Conservation (phyloP, 2,797 vertebrate genomes). For the Scolopax rusticola region DNA sequence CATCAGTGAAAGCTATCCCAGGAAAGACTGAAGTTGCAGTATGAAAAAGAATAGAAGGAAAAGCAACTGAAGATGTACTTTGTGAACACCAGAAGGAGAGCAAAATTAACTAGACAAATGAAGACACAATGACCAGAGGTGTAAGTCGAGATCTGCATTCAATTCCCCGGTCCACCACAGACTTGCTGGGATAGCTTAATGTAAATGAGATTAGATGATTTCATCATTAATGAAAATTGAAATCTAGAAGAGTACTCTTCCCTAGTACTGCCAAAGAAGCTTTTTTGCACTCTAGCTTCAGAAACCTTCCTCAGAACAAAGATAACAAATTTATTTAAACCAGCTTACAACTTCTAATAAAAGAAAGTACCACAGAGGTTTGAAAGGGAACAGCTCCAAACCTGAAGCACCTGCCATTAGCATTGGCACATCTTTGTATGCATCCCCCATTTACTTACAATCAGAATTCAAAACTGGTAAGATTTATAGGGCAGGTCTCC, state of each 20-base stretch:
- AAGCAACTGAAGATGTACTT: background rate
- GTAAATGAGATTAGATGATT: too few species aligned
- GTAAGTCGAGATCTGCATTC: background rate
- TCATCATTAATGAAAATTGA: background rate
- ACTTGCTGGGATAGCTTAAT: background rate
- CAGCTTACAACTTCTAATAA: background rate
- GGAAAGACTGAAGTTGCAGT: background rate
- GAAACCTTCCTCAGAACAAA: background rate
- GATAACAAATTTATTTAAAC: background rate
- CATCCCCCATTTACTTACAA: background rate
- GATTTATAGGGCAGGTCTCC: background rate
- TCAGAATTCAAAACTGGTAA: background rate
- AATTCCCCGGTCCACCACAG: background rate
- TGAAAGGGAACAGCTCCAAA: background rate
- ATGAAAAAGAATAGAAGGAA: background rate
- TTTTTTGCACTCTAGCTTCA: background rate
- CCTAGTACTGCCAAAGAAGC: background rate
- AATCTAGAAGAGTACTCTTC: background rate
- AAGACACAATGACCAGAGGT: background rate
- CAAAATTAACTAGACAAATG: background rate
- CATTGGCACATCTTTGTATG: fast-evolving
- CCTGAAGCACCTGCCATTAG: background rate
- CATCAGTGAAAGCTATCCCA: background rate
- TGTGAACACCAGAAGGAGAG: background rate
- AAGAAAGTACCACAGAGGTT: background rate